Evolutionary conservation across 2,888 invertebrate species (phyloP), one percentile per base, ranked within the genome.

Genomic region (Lypha dubia): DNA sequence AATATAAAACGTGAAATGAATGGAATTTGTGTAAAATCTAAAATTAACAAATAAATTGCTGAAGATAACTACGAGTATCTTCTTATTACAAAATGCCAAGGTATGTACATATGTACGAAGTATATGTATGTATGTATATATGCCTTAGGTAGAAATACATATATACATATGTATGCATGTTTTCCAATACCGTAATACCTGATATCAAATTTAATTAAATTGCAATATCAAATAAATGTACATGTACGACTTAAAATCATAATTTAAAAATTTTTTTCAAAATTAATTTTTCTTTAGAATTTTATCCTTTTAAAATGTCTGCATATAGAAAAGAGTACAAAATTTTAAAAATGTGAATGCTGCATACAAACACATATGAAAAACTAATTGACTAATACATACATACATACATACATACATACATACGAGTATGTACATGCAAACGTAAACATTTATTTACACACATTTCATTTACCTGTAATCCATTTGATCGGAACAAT

Each of bases 401-500:
- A 24, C 35, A 35, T 13, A 32, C 20, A n/a, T n/a, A 49, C 24
- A 22, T 28, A 86, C 87, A 15, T 46, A 32, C 70, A 62, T 13
- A 67, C 22, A 24, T n/a, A 53, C 8, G 44, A 13, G 11, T 28
- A n/a, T 11, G 8, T 56, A 70, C 13, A n/a, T 20, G 51, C 17
- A 13, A 8, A 24, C 15, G 24, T 20, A 68, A 3, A 22, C 62
- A 58, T 41, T 44, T 44, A 8, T 3, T 22, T 60, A 3, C 35
- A 22, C 20, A 38, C 35, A 51, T 74, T 74, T 73, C 15, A 73
- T 63, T 84, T 24, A 94, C 94, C 94, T 93, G 93, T 98, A 99
- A 93, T 99, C 98, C 98, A 99, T 98, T 93, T 99, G 98, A 93
- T 99, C 98, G 1, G 98, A 98, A 91, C 98, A 98, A 93, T 99